phyloP scores from a whole-genome alignment of 2,797 vertebrate genomes.

The Eidolon dupreanum region DNA sequence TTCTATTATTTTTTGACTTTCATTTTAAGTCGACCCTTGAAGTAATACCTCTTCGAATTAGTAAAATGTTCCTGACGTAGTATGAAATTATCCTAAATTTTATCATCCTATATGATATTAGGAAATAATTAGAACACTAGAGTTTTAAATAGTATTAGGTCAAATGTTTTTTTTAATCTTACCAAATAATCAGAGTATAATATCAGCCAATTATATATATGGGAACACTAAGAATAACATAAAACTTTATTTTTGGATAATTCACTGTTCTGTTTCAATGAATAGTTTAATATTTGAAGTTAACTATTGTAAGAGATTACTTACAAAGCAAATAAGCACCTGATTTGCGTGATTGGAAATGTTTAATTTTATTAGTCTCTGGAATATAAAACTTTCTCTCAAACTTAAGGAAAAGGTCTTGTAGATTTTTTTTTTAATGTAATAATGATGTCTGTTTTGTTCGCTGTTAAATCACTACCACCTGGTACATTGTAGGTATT shows the following conservation, averaged over 20 bases:
- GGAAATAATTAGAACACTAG: conserved; percentile 25
- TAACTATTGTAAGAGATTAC: neutral
- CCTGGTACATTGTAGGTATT: neutral
- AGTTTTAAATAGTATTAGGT: conserved; percentile 1
- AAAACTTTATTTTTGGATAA: neutral
- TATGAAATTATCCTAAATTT: conserved; percentile 11
- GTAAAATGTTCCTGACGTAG: neutral
- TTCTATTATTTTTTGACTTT: neutral
- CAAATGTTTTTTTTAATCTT: conserved; percentile 16
- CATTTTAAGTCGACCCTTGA: neutral
- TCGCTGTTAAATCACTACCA: neutral
- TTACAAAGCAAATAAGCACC: neutral
- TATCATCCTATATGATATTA: conserved; percentile 10
- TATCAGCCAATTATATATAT: neutral
- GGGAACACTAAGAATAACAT: neutral
- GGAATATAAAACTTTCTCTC: neutral
- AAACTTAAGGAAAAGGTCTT: neutral
- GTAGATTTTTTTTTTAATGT: neutral
- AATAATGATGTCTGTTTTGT: neutral
- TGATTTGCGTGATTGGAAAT: conserved; percentile 19
- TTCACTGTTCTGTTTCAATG: neutral
- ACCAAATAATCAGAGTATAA: neutral
- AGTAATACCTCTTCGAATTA: conserved; percentile 16
- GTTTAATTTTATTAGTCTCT: conserved; percentile 24
- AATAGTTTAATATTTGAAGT: conserved; percentile 36